These are phyloP conservation scores for Eurytoma californica DNA, from an alignment of 2,888 invertebrate species.

Conservation along the genomic window DNA sequence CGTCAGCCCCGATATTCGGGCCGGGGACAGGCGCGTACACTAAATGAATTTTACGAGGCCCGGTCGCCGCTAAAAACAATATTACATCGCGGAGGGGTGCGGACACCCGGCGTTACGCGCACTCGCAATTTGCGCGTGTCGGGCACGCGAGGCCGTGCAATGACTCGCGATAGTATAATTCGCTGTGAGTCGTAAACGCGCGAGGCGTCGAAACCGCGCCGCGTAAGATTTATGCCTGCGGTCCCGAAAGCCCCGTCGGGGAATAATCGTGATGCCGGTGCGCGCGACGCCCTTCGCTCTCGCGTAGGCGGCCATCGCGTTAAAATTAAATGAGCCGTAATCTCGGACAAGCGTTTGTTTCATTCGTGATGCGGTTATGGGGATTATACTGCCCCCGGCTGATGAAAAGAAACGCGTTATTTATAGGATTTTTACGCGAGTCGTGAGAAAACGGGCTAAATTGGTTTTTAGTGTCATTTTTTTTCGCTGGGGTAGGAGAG, in stretches of 20 bases:
- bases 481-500: too few relatives aligned
- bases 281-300: neutral
- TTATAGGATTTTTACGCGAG: too few relatives aligned
- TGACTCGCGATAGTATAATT: constrained; percentile 57
- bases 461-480: too few relatives aligned
- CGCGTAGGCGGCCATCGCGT: neutral
- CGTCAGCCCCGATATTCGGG: constrained; percentile 14
- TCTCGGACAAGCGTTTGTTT: constrained; percentile 1
- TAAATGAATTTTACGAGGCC: constrained; percentile 26
- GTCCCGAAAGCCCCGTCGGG: constrained; percentile 55
- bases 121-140: constrained; percentile 32
- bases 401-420: too few relatives aligned
- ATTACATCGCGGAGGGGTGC: constrained; percentile 5
- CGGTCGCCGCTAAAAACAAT: constrained; percentile 20
- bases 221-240: constrained; percentile 50
- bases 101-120: neutral
- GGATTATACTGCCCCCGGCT: too few relatives aligned
- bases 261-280: neutral
- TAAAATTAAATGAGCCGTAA: constrained; percentile 9
- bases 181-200: constrained; percentile 59
- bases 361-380: too few relatives aligned
- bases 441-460: too few relatives aligned
- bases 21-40: neutral
- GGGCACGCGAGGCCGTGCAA: constrained; percentile 28
- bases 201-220: constrained; percentile 52